Evolutionary conservation across 2,888 invertebrate species (phyloP), one percentile per base, ranked within the genome.

Genomic region (Beris morrisii): DNA sequence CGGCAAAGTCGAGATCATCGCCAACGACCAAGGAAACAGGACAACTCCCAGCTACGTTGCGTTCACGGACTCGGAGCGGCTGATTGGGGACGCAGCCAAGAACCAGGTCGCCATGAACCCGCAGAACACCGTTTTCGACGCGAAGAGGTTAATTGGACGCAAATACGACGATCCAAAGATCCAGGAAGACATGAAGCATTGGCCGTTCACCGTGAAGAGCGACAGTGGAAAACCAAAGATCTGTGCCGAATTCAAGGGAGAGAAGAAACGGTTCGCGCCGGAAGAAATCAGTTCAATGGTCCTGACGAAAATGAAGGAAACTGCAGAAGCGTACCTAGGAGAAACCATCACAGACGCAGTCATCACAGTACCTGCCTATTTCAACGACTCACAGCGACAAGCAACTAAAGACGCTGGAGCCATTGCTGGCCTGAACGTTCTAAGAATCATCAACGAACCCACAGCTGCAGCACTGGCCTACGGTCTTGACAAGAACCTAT

Each of bases 361-460:
- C 7, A 85, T 93, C 71, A 93, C 92, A 0, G 92, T 92, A 4
- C 92, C 92, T 5, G 92, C 92, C 5, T 92, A 92, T 76, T 92
- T 91, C 76, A 91, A 91, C 75, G 91, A 91, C 74, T 89, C 90
- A 4, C 91, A 91, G 77, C 84, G 92, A 11, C 91, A 91, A 77
- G 91, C 91, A 11, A 94, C 94, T 7, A 95, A 95, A 81, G 95
- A 95, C 80, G 93, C 95, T 11, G 95, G 95, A 1, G 84, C 84
- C 4, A 91, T 91, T 75, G 89, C 95, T 28, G 94, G 91, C 1
- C 78, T 96, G 31, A 94, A 94, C 79, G 93, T 96, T 3, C 82
- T 95, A 48, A 85, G 95, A 73, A 95, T 95, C 69, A 92, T 94
- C 72, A 93, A 94, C 77, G 94, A 95, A 78, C 95, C 95, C 7